Evolutionary conservation across 2,113 vertebrate species (phyloP), one percentile per base, ranked within the genome.

Genomic region (Oryzias melastigma): DNA sequence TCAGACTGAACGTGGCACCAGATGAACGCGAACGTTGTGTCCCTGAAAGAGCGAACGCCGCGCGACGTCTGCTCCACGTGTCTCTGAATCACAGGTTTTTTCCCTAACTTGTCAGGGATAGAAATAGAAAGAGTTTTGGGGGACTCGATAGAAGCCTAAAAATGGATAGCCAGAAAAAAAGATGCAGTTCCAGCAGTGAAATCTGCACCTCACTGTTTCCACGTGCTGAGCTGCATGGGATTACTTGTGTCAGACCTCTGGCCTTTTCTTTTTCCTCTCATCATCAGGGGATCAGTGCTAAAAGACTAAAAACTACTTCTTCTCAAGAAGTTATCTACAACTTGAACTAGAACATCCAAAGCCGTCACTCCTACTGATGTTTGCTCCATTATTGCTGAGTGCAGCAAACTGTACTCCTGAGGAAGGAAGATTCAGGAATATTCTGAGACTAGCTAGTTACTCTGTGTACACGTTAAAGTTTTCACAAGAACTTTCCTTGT

Each of bases 201-300:
- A 53, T 55, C 64, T 73, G 77, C 85, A 87, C 84, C 84, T 87
- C 85, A 89, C 78, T 20, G 41, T 18, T 62, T 70, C 85, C 85
- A 82, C 75, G 73, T 84, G 86, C 59, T 25, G 52, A 65, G 65
- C 35, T 87, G 66, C 83, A 87, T 68, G 67, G 71, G 82, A 87
- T 75, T 73, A 78, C 82, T 80, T 76, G 78, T 81, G 81, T 78
- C 77, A 82, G 75, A 86, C 84, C 85, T 80, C 70, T 69, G 72
- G 56, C 71, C 78, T 59, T 14, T 65, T 68, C 56, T 63, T 24
- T 51, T 42, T 50, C 61, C 60, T 42, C 69, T 61, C 70, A 52
- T 60, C 66, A 53, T 68, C 60, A 64, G 58, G 27, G 55, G 72
- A 65, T 66, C 48, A 1, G 73, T 58, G 81, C 81, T 77, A 87